Base-by-base conservation (phyloP, 2,888 invertebrate genomes). In the Dryococelus australis region DNA sequence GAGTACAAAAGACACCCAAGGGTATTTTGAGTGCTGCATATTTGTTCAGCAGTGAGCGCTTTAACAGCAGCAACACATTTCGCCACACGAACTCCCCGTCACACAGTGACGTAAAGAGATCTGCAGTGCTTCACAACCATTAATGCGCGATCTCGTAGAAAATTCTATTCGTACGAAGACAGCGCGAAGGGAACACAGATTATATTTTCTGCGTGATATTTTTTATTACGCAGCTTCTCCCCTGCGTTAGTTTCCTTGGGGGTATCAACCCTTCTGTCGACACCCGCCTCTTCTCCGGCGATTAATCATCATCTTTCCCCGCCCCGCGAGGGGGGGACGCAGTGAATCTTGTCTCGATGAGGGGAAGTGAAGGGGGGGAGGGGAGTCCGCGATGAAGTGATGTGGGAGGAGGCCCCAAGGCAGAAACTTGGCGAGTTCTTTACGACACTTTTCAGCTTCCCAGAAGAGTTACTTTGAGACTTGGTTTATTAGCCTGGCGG, bases 371-470 rank as follows among this genome's bases (percentile, higher is more conserved):
- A 4, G 4, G 35, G 1, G 35, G 35, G 35, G 35, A 35, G 35
- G 35, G 35, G 35, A 3, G 35, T n/a, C n/a, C n/a, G n/a, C n/a
- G n/a, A n/a, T n/a, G n/a, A 13, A 65, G 65, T 8, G 65, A 20
- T 20, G 65, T 20, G 65, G 65, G 65, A 8, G 24, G 20, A 16
- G 16, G 1, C n/a, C 65, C 1, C 6, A 65, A 0, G 8, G 13
- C 65, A 65, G 65, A 65, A 65, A 65, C 65, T 65, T 65, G 65
- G 65, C 65, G 65, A 65, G 65, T 65, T 65, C 65, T 65, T 65
- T 65, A 65, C 65, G 65, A 24, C 65, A 65, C 65, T 65, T 65
- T 65, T 65, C 47, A 65, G 65, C 65, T 65, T 65, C 65, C 24
- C 20, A 5, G 65, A n/a, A 20, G n/a, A 65, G 65, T 65, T 65